Evolutionary conservation across 2,888 invertebrate genomes (phyloP).

Genomic region (Pycnomerus fuliginosus): DNA sequence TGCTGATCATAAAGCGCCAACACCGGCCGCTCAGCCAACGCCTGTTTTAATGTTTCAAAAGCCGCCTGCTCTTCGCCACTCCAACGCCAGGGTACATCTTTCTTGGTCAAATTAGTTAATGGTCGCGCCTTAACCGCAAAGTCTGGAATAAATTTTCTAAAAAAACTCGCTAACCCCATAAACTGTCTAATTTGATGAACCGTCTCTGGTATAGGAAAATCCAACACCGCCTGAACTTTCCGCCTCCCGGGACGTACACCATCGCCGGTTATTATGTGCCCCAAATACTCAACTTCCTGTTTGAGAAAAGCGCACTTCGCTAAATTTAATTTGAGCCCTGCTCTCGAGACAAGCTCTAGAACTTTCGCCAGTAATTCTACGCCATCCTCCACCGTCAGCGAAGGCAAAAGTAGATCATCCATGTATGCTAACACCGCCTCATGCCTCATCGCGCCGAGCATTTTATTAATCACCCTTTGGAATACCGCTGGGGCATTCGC

Average conservation of each 20-base stretch:
- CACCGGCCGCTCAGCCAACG: too few species aligned
- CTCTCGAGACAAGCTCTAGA: not conserved
- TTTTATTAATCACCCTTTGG: not conserved
- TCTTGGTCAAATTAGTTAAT: too few species aligned
- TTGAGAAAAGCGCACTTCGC: conserved; percentile 25
- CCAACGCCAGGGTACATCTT: too few species aligned
- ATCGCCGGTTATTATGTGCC: conserved; percentile 12
- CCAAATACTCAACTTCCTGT: conserved; percentile 15
- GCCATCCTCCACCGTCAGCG: not conserved
- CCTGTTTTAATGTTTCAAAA: too few species aligned
- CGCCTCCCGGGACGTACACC: conserved; percentile 25
- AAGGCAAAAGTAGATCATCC: conserved; percentile 1
- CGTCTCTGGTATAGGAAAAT: conserved; percentile 17
- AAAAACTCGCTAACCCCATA: conserved; percentile 10
- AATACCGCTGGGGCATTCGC: conserved; percentile 1
- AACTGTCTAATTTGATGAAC: conserved; percentile 10
- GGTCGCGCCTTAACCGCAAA: conserved; percentile 3
- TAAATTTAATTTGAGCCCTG: conserved; percentile 17
- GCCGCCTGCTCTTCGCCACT: too few species aligned
- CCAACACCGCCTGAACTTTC: too few species aligned
- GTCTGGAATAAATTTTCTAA: conserved; percentile 6
- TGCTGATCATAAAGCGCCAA: conserved; percentile 3
- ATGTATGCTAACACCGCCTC: conserved; percentile 1
- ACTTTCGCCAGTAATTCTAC: conserved; percentile 1
- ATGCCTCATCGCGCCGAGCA: not conserved